phyloP scores from a whole-genome alignment of 2,797 vertebrate genomes.

The Eulemur coronatus region DNA sequence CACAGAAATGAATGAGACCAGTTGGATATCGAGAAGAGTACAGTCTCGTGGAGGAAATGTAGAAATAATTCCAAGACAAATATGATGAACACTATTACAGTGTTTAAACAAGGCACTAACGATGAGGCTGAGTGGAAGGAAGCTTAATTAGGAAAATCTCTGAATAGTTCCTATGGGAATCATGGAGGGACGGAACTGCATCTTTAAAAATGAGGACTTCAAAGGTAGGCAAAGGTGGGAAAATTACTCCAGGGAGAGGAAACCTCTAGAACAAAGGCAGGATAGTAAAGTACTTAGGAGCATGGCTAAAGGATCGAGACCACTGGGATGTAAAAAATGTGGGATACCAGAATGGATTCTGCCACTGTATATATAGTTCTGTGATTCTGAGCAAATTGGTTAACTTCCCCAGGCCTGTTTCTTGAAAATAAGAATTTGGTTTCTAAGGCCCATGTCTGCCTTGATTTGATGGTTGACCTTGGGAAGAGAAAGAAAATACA shows the following conservation, averaged over 20 bases:
- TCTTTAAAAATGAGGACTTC: neutral
- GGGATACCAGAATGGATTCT: neutral
- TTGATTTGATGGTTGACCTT: neutral
- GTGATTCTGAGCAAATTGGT: neutral
- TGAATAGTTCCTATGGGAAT: neutral
- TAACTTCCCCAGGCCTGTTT: neutral
- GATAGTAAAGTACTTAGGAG: neutral
- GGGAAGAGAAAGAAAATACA: neutral
- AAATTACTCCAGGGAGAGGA: neutral
- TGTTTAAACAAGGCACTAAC: neutral
- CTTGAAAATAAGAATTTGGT: slow-evolving; percentile 19
- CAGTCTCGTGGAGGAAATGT: neutral
- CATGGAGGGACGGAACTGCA: neutral
- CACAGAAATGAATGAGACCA: neutral
- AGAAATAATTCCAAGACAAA: slow-evolving; percentile 24
- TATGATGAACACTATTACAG: neutral
- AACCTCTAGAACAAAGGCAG: neutral
- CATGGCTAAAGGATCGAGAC: neutral
- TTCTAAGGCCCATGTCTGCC: neutral
- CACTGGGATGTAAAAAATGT: neutral
- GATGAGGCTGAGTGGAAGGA: neutral
- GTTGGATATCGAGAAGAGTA: neutral
- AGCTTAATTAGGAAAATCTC: neutral
- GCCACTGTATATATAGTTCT: neutral
- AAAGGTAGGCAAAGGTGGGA: neutral